Conservation (phyloP, 2,113 vertebrate genomes). For the Leptodactylus fuscus region DNA sequence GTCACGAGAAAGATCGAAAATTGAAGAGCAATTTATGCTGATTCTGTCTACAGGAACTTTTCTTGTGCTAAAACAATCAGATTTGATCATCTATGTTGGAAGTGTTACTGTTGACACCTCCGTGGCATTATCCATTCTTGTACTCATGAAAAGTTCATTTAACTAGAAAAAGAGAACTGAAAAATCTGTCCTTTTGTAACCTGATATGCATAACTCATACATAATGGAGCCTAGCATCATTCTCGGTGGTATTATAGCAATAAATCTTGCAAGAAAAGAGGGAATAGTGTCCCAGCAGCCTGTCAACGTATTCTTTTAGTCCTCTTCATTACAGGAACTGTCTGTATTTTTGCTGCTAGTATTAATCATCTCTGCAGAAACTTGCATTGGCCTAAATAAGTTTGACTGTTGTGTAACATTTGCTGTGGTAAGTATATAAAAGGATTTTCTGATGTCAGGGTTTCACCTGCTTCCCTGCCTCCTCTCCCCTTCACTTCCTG, state of each 20-base stretch:
- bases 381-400: not conserved
- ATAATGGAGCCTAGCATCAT: conserved; percentile 32
- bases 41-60: conserved; percentile 29
- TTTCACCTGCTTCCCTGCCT: too few relatives aligned
- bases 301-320: conserved; percentile 25
- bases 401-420: not conserved
- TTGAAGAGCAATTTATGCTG: not conserved
- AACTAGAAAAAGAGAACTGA: conserved; percentile 28
- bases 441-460: too few relatives aligned
- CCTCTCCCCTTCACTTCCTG: too few relatives aligned
- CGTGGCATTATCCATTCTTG: conserved; percentile 36
- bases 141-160: conserved; percentile 54
- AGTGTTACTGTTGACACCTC: conserved; percentile 42
- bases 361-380: conserved; percentile 17
- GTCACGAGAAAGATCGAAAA: not conserved
- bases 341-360: not conserved
- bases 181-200: conserved; percentile 42
- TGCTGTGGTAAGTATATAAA: not conserved
- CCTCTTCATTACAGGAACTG: conserved; percentile 15
- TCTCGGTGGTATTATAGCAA: conserved; percentile 18
- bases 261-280: conserved; percentile 48
- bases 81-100: conserved; percentile 24
- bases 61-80: conserved; percentile 30
- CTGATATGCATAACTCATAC: conserved; percentile 51
- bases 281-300: conserved; percentile 36